phyloP scores from a whole-genome alignment of 2,113 vertebrate species.

The Trachemys scripta region DNA sequence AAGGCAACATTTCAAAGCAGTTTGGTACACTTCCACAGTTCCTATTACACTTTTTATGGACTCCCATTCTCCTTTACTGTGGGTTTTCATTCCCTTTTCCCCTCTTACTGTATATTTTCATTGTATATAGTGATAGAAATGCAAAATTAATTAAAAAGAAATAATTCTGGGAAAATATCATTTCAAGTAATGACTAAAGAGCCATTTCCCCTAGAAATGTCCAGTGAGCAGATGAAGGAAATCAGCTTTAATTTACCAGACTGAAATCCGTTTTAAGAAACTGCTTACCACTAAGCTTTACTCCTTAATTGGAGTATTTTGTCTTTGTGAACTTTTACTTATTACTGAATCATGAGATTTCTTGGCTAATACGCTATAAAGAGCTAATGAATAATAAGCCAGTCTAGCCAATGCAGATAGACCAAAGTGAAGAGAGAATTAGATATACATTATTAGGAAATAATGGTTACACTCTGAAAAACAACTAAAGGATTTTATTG shows the following conservation, averaged over 20 bases:
- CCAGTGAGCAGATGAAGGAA: constrained; percentile 54
- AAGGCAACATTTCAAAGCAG: constrained; percentile 57
- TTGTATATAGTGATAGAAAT: constrained; percentile 67
- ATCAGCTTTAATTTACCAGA: constrained; percentile 68
- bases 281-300: constrained; percentile 75
- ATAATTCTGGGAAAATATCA: constrained; percentile 61
- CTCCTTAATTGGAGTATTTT: constrained; percentile 79
- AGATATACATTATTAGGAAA: constrained; percentile 62
- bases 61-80: constrained; percentile 57
- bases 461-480: constrained; percentile 63
- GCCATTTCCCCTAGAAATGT: constrained; percentile 54
- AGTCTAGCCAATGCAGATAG: constrained; percentile 60
- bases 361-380: constrained; percentile 76
- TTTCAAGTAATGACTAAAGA: constrained; percentile 70
- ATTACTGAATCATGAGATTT: constrained; percentile 69
- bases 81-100: constrained; percentile 48
- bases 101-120: constrained; percentile 59
- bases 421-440: constrained; percentile 54
- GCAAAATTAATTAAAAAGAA: constrained; percentile 72
- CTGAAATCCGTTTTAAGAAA: constrained; percentile 72
- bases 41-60: constrained; percentile 17
- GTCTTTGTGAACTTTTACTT: constrained; percentile 71
- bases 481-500: constrained; percentile 70
- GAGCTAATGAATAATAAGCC: constrained; percentile 78
- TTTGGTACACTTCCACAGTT: constrained; percentile 29